phyloP scores from a whole-genome alignment of 2,888 invertebrate genomes.

The Beris morrisii region DNA sequence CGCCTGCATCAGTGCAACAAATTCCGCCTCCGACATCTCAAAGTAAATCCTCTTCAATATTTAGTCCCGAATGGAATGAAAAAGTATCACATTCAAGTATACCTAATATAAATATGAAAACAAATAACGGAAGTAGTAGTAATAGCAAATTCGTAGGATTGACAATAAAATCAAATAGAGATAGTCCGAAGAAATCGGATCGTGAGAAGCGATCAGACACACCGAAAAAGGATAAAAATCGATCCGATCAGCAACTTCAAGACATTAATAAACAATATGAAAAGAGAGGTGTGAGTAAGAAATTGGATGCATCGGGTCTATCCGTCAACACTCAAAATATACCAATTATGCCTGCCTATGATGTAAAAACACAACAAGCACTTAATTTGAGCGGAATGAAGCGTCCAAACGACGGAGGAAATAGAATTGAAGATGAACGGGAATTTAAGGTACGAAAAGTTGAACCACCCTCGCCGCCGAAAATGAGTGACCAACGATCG shows the following conservation, averaged over 20 bases:
- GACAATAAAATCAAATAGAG: constrained; percentile 44
- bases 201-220: constrained; percentile 43
- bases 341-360: constrained; percentile 17
- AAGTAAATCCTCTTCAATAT: constrained; percentile 47
- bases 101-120: constrained; percentile 26
- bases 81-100: constrained; percentile 41
- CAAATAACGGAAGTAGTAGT: constrained; percentile 36
- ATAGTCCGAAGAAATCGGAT: constrained; percentile 52
- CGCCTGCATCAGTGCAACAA: constrained; percentile 39
- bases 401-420: constrained; percentile 13
- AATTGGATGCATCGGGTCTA: constrained; percentile 2
- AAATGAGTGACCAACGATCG: constrained; percentile 17
- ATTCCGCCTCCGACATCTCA: constrained; percentile 34
- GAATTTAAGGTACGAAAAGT: constrained; percentile 39
- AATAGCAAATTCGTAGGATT: constrained; percentile 37
- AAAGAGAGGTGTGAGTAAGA: constrained; percentile 25
- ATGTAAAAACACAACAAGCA: constrained; percentile 27
- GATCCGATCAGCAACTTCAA: constrained; percentile 36
- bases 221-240: constrained; percentile 53
- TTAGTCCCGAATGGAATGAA: constrained; percentile 56
- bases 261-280: constrained; percentile 14
- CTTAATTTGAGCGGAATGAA: constrained; percentile 33
- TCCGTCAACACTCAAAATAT: neutral
- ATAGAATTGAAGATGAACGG: constrained; percentile 34
- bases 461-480: constrained; percentile 34